phyloP scores from a whole-genome alignment of 2,113 vertebrate species.

The Nothoprocta pentlandii region DNA sequence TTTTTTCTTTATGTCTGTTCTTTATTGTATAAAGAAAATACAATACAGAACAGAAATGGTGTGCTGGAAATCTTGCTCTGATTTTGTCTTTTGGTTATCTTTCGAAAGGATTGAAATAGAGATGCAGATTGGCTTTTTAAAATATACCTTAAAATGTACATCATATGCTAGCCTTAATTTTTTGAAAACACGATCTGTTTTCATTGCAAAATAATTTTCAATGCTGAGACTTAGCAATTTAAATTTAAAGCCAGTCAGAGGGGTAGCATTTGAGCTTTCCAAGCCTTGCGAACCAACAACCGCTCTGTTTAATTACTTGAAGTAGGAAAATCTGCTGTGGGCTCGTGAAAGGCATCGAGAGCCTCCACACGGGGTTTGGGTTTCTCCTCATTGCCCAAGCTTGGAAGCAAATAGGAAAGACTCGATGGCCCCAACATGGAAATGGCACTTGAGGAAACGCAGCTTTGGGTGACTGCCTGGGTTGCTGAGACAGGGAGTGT shows the following conservation, averaged over 20 bases:
- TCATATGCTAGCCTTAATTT: background rate
- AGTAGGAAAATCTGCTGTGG: background rate
- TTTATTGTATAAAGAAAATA: background rate
- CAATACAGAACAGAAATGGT: background rate
- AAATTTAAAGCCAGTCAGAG: background rate
- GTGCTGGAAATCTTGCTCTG: background rate
- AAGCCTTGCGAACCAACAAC: slow-evolving; percentile 8
- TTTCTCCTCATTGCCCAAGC: background rate
- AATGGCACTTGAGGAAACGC: background rate
- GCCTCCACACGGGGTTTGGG: background rate
- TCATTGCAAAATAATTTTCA: background rate
- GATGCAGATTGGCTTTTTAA: background rate
- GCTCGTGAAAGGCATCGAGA: background rate
- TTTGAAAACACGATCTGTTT: background rate
- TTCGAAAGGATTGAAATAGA: background rate
- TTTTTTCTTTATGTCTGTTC: background rate
- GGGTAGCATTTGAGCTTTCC: background rate
- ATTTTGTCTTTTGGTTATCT: background rate
- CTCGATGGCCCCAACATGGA: background rate
- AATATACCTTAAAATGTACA: background rate
- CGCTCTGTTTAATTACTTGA: background rate
- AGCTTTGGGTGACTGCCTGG: rapidly evolving
- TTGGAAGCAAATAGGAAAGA: background rate
- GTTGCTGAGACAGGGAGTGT: background rate
- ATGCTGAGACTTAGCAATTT: background rate